A percentile compares a stretch with the other conserved stretches of the same genome.
Conservation (phyloP, 2,113 vertebrate species). For the Hirundichthys speculiger region DNA sequence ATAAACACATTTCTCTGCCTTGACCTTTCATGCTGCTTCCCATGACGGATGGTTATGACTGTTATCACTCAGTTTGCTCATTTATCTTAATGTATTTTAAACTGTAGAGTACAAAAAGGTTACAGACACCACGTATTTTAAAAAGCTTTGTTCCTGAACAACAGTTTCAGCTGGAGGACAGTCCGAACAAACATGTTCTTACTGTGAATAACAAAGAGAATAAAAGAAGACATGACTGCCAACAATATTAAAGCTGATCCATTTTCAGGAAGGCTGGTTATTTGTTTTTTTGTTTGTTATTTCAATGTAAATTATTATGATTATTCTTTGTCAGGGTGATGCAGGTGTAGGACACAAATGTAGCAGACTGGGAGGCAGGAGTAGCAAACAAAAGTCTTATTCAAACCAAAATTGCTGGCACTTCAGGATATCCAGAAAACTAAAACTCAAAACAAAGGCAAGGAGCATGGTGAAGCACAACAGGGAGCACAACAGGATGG, state of each 20-base stretch:
- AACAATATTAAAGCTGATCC: neutral
- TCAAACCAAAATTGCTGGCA: too few relatives aligned
- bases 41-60: conserved; percentile 45
- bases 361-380: too few relatives aligned
- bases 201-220: neutral
- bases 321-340: too few relatives aligned
- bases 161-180: conserved; percentile 14
- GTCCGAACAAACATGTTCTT: neutral
- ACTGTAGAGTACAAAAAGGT: conserved; percentile 1
- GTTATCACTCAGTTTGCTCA: conserved; percentile 34
- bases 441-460: too few relatives aligned
- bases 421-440: too few relatives aligned
- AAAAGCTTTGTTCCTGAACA: conserved; percentile 3
- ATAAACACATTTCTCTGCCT: conserved; percentile 59
- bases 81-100: conserved; percentile 36
- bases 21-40: conserved; percentile 47
- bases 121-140: neutral
- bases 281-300: too few relatives aligned
- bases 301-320: too few relatives aligned
- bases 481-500: too few relatives aligned
- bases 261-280: too few relatives aligned
- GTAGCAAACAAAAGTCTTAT: too few relatives aligned
- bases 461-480: too few relatives aligned
- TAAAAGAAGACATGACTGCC: neutral
- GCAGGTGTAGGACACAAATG: too few relatives aligned